Evolutionary conservation across 2,797 vertebrate species (phyloP), one percentile per base, ranked within the genome.

Genomic region (Propithecus deckenii): DNA sequence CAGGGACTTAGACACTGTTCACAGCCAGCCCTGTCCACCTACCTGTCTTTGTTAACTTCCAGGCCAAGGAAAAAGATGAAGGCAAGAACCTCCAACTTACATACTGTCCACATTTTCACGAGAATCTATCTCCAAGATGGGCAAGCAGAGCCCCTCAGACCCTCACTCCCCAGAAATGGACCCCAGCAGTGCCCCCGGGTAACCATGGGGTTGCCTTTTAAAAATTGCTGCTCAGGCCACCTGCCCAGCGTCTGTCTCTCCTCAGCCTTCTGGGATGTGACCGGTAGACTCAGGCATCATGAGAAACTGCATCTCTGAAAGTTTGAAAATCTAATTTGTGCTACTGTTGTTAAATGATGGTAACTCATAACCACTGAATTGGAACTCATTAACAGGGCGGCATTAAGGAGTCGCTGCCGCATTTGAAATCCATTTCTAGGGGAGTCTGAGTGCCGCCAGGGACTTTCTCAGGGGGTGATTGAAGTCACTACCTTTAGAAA

Each of bases 311-410:
- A 50, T 86, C 67, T 85, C 71, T 23, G 84, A 88, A 96, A 96
- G 97, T 93, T 89, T 85, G 81, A 88, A 97, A 97, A 90, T 94
- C 94, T 85, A 84, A 94, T 97, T 83, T 96, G 95, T 89, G 94
- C 28, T 50, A 43, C 89, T 91, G 96, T 97, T 97, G 94, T 96
- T 89, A 87, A 96, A 92, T 84, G 92, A 85, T 83, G 67, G 83
- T 63, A 92, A 90, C 89, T 96, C 94, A 43, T 38, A 90, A 46
- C 81, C 87, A 86, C 80, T 92, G 96, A 88, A 35, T 97, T 63
- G 93, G 97, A 98, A 97, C 97, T 94, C 96, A 96, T 94, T 97
- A 98, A 97, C 67, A 59, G 85, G 94, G 78, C n/a, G 2, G 93
- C 86, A 69, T 92, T 86, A 97, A 95, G 96, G 96, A 96, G 89